These are phyloP conservation scores for Euspilapteryx auroguttella DNA, from an alignment of 2,888 invertebrate genomes.

Conservation along the genomic window DNA sequence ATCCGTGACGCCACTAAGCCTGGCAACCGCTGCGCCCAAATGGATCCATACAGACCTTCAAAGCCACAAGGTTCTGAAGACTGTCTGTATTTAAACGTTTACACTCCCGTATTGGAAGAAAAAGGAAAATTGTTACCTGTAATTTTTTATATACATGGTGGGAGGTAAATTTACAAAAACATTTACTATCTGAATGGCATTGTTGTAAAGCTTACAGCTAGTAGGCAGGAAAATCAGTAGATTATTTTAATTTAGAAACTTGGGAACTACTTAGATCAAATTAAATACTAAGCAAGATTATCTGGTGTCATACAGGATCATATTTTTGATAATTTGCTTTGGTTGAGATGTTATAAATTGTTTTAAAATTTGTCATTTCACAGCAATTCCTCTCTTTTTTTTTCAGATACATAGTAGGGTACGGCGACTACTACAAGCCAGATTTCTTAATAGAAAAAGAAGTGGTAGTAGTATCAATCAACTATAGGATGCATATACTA, in stretches of 20 bases:
- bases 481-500: slow-evolving; percentile 33
- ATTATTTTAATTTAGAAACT: too few species aligned
- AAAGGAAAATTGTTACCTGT: slow-evolving; percentile 55
- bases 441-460: slow-evolving; percentile 33
- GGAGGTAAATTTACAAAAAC: slow-evolving; percentile 55
- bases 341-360: too few species aligned
- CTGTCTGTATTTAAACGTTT: slow-evolving; percentile 70
- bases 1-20: slow-evolving; percentile 35
- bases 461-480: slow-evolving; percentile 35
- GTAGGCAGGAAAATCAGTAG: too few species aligned
- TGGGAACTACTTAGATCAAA: too few species aligned
- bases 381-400: too few species aligned
- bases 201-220: too few species aligned
- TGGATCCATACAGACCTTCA: slow-evolving; percentile 28
- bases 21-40: slow-evolving; percentile 38
- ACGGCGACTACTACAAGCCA: slow-evolving; percentile 45
- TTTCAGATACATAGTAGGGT: too few species aligned
- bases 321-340: too few species aligned
- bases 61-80: slow-evolving; percentile 61
- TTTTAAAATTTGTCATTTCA: too few species aligned
- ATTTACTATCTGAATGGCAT: too few species aligned
- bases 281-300: too few species aligned
- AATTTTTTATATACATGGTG: slow-evolving; percentile 61
- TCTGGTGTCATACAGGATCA: too few species aligned
- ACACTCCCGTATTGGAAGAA: slow-evolving; percentile 57